phyloP scores from a whole-genome alignment of 2,888 invertebrate genomes.

The Cepaea hortensis region DNA sequence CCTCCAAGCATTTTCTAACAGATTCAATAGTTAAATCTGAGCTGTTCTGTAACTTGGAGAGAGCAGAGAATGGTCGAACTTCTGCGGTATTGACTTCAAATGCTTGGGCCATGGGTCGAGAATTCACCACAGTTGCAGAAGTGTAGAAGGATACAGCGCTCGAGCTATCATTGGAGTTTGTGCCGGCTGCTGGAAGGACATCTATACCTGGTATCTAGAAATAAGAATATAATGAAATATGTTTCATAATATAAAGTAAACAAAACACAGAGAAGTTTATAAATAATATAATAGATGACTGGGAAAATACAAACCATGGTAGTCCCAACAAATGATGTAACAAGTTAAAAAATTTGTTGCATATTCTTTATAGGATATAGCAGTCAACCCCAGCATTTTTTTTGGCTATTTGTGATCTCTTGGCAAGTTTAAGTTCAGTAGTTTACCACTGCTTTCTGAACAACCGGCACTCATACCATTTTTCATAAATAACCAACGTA shows the following conservation, averaged over 20 bases:
- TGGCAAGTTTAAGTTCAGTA: too few relatives aligned
- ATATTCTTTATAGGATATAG: too few relatives aligned
- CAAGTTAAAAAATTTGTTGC: too few relatives aligned
- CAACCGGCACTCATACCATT: too few relatives aligned
- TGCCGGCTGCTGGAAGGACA: background rate
- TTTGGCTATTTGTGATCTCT: too few relatives aligned
- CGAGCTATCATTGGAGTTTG: constrained; percentile 28
- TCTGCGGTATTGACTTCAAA: background rate
- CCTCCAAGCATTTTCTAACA: constrained; percentile 74
- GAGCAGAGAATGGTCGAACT: constrained; percentile 53
- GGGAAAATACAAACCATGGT: background rate
- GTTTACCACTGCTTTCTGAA: too few relatives aligned
- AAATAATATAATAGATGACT: background rate
- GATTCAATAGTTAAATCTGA: constrained; percentile 69
- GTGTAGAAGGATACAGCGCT: constrained; percentile 24
- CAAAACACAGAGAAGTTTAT: background rate
- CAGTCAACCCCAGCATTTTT: too few relatives aligned
- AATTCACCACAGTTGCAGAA: constrained; percentile 1
- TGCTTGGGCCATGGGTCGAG: constrained; percentile 15
- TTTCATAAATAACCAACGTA: too few relatives aligned
- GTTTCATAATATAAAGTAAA: background rate
- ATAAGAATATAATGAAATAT: background rate
- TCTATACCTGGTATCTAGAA: constrained; percentile 44
- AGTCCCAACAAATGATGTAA: too few relatives aligned
- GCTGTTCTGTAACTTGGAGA: constrained; percentile 54